Evolutionary conservation across 2,888 invertebrate species (phyloP).

Genomic region (Drosophila subsilvestris): DNA sequence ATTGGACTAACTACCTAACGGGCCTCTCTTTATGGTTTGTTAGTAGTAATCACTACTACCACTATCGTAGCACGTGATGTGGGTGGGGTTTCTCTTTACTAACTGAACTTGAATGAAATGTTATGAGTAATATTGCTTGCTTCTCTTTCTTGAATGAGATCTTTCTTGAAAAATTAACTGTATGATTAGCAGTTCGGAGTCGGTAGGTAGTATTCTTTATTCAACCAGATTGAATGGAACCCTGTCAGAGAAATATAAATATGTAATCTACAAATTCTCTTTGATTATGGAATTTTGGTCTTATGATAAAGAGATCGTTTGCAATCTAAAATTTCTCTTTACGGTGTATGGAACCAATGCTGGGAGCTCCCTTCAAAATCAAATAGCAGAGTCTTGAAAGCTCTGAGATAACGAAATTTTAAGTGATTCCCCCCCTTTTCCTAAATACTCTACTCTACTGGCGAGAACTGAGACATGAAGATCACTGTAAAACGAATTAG

Average conservation of each 20-base stretch:
- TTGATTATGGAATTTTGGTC: neutral
- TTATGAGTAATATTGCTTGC: constrained; percentile 1
- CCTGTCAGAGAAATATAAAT: constrained; percentile 1
- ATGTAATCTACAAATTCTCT: neutral
- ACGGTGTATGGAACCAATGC: neutral
- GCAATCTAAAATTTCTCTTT: constrained; percentile 4
- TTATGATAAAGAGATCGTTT: neutral
- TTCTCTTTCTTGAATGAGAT: neutral
- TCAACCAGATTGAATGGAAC: neutral
- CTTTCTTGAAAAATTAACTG: neutral
- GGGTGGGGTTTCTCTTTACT: constrained; percentile 6
- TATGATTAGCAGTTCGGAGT: neutral
- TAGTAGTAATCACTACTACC: neutral
- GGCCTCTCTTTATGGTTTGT: constrained; percentile 13
- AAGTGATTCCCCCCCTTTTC: neutral
- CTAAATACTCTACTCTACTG: neutral
- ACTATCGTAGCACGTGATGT: constrained; percentile 11
- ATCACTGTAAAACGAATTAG: neutral
- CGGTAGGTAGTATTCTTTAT: neutral
- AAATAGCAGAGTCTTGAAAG: neutral
- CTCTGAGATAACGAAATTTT: too few relatives aligned
- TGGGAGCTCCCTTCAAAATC: constrained; percentile 3
- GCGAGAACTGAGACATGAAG: neutral
- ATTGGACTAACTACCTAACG: neutral
- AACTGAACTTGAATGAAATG: constrained; percentile 2